Evolutionary conservation across 2,888 invertebrate genomes (phyloP).

Genomic region (Cheiracanthium punctorium): DNA sequence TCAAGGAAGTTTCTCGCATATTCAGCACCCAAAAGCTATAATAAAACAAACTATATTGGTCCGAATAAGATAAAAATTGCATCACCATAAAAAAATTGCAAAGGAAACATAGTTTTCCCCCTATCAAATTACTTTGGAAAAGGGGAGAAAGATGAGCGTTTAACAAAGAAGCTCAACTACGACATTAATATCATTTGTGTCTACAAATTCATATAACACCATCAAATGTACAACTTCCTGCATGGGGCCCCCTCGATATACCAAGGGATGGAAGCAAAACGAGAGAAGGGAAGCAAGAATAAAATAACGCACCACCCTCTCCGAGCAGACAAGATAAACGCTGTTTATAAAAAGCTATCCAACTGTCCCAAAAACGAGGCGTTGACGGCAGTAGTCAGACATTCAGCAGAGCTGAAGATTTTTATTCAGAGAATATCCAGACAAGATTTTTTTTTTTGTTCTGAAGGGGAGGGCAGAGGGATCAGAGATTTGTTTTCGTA

Average conservation of each 20-base stretch:
- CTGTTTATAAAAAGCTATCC: constrained; percentile 61
- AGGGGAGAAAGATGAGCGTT: not conserved
- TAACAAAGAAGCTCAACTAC: not conserved
- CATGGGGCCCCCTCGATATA: not conserved
- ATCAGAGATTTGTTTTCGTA: not conserved
- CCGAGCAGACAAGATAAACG: constrained; percentile 48
- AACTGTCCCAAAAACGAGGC: constrained; percentile 44
- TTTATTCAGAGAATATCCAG: not conserved
- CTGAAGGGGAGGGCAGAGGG: not conserved
- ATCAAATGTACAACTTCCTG: constrained; percentile 14
- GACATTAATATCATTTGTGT: constrained; percentile 6
- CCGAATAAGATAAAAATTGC: too few relatives aligned
- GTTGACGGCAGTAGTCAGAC: constrained; percentile 52
- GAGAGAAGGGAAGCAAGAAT: not conserved
- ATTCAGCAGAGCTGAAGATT: constrained; percentile 24
- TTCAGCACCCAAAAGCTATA: too few relatives aligned
- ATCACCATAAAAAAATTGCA: too few relatives aligned
- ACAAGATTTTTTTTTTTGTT: too few relatives aligned
- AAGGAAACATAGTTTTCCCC: not conserved
- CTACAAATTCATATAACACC: constrained; percentile 13
- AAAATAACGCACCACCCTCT: constrained; percentile 1
- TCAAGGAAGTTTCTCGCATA: too few relatives aligned
- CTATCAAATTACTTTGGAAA: not conserved
- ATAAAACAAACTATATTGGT: too few relatives aligned
- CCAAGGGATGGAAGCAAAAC: not conserved